Evolutionary conservation across 2,888 invertebrate species (phyloP).

Genomic region (Dichetophora obliterata): DNA sequence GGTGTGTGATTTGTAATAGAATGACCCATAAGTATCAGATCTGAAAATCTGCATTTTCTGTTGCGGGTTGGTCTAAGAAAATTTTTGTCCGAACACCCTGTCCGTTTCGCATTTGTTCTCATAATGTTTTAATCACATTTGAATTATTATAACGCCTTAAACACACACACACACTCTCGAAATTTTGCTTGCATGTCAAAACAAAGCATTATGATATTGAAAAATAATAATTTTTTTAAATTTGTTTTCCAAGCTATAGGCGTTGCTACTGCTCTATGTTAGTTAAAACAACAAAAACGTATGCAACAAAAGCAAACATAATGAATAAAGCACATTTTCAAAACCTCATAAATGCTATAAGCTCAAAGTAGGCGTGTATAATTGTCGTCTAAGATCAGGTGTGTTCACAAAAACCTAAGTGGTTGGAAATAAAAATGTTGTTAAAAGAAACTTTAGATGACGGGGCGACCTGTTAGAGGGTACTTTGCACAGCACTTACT

Average conservation of each 20-base stretch:
- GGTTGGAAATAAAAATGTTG: not conserved
- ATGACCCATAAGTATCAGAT: no score
- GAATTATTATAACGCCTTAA: not conserved
- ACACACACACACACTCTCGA: not conserved
- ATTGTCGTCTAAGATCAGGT: slow-evolving; percentile 6
- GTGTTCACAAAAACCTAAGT: not conserved
- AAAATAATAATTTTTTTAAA: slow-evolving; percentile 20
- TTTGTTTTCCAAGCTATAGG: not conserved
- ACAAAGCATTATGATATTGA: not conserved
- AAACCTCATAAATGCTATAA: not conserved
- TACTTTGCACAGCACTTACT: not conserved
- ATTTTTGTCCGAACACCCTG: not conserved
- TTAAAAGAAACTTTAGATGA: not conserved
- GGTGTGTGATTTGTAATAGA: no score
- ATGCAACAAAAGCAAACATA: not conserved
- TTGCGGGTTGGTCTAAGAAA: not conserved
- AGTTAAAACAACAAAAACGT: not conserved
- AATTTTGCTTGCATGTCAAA: not conserved
- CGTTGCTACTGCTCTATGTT: not conserved
- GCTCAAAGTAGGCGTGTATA: slow-evolving; percentile 12
- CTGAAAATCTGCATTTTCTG: no score
- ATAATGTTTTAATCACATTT: not conserved
- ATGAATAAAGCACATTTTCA: not conserved
- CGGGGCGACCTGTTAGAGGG: not conserved
- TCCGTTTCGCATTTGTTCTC: slow-evolving; percentile 8